Evolutionary conservation across 2,797 vertebrate species (phyloP), one percentile per base, ranked within the genome.

Genomic region (Sebastes umbrosus): DNA sequence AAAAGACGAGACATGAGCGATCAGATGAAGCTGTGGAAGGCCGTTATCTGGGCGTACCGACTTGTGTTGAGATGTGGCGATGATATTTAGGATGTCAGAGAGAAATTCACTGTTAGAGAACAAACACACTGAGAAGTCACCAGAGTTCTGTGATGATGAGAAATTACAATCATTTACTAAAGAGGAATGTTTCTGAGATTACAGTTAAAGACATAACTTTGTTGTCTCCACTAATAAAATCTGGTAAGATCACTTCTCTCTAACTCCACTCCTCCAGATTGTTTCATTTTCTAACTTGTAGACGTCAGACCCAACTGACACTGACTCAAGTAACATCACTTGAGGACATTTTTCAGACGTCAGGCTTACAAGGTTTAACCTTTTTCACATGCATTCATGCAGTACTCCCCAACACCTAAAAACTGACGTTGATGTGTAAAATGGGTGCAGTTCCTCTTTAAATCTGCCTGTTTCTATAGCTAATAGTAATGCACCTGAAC

Each of bases 11-110:
- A 66, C 69, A 16, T 59, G 39, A 73, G 34, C 7, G 20, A 87
- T 83, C 73, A 79, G 82, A 92, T 84, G 76, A 87, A 77, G 79
- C 36, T 69, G 68, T 84, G 79, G 80, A 72, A 83, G 62, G 65
- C 22, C 31, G 60, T 65, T 76, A 79, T 89, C 74, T 58, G 64
- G 52, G 32, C 16, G 16, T 36, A 14, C 22, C 1, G 31, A 46
- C 29, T 2, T 60, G 74, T 34, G 75, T 79, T 82, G 84, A 85
- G 77, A 88, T 79, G 74, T 58, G 74, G 65, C 1, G 77, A 90
- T 85, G 81, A 83, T 83, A 75, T 87, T 79, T 59, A 63, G 43
- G 58, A 70, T 71, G 79, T 77, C 71, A 80, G 75, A 65, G 63
- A 72, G 12, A 83, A 22, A 39, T 34, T 72, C 24, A 22, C n/a